Evolutionary conservation across 2,888 invertebrate species (phyloP), one percentile per base, ranked within the genome.

Genomic region (Mythimna lalbum): DNA sequence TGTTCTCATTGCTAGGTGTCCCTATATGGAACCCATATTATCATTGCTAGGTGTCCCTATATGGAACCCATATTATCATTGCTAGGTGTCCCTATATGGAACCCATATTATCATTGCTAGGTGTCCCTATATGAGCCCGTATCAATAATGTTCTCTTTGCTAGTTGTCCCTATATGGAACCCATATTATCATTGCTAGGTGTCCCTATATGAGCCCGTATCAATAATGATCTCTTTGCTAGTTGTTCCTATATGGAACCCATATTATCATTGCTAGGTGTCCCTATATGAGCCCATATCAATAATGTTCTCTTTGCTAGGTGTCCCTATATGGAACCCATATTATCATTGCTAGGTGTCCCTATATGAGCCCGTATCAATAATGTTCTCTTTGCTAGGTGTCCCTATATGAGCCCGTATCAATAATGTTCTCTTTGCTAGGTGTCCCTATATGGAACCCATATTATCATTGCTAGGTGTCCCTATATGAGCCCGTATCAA

Each of bases 61-160:
- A n/a, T n/a, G n/a, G 95, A 99, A n/a, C 9, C 53, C 14, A 36
- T 36, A 7, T 14, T 7, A 14, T 36, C 3, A 19, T 36, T 1
- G 2, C 60, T 91, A 97, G 93, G 98, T 98, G 12, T 97, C 99
- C 82, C 92, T 99, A 49, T 99, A 98, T 89, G 97, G 97, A 86
- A 99, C 99, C 0, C 95, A 47, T 47, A 17, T 47, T 19, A 10
- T 19, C n/a, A n/a, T 49, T n/a, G 6, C 47, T 47, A 47, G n/a
- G 17, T 47, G 17, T 36, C 9, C 10, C 36, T 36, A 36, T 9
- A 36, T 9, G 10, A n/a, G n/a, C n/a, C n/a, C n/a, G 95, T 99
- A n/a, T 17, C 53, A 27, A 57, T 6, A n/a, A 36, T 36, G 14
- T 14, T 7, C 21, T 36, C 3, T 21, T 49, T n/a, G 6, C 47